Conservation (phyloP, 2,797 vertebrate genomes). For the Platyrinchus mystaceus region DNA sequence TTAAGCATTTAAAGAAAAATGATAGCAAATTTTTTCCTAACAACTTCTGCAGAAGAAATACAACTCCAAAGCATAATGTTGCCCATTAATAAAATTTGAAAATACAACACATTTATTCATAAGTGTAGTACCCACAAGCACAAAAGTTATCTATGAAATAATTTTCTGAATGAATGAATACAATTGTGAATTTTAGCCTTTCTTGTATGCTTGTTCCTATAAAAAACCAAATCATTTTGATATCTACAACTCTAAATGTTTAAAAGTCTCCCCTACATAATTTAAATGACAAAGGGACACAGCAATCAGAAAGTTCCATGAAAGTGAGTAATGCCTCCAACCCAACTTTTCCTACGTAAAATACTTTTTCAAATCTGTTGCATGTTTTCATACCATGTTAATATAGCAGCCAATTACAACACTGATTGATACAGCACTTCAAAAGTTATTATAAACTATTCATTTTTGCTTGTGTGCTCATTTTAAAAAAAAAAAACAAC, state of each 20-base stretch:
- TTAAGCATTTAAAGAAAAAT: neutral
- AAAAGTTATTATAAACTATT: neutral
- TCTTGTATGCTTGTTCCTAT: neutral
- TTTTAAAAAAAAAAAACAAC: neutral
- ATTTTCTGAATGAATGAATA: neutral
- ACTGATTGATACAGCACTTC: neutral
- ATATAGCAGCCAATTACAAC: neutral
- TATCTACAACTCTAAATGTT: neutral
- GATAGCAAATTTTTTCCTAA: neutral
- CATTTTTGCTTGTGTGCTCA: neutral
- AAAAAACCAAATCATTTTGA: neutral
- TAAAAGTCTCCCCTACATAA: neutral
- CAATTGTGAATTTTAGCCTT: neutral
- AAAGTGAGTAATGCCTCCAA: neutral
- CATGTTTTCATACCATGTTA: rapidly evolving
- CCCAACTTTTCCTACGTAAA: neutral
- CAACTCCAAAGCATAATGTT: neutral
- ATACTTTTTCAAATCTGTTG: neutral
- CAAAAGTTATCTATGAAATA: neutral
- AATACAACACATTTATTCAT: rapidly evolving
- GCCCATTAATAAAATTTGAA: neutral
- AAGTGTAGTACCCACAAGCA: neutral
- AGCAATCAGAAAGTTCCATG: neutral
- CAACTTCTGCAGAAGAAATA: neutral
- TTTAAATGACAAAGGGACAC: neutral